These are phyloP conservation scores for Osmerus mordax DNA, from an alignment of 2,113 vertebrate species.

Conservation along the genomic window DNA sequence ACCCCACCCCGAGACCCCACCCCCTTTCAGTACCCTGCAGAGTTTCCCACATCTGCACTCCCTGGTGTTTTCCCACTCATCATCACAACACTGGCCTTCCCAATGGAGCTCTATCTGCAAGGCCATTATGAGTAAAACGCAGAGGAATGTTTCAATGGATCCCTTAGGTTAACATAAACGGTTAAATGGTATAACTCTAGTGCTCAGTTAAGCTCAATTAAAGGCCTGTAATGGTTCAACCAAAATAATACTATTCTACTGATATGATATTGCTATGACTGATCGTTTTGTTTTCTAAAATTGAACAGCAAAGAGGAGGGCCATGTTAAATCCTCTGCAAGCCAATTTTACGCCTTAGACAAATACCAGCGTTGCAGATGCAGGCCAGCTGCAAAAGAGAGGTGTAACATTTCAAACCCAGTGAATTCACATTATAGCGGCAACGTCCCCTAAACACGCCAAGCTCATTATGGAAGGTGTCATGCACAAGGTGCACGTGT, in stretches of 20 bases:
- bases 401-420: slow-evolving; percentile 87
- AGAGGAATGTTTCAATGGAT: slow-evolving; percentile 29
- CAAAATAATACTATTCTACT: neutral
- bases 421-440: slow-evolving; percentile 75
- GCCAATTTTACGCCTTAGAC: slow-evolving; percentile 80
- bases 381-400: slow-evolving; percentile 83
- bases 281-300: slow-evolving; percentile 52
- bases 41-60: slow-evolving; percentile 77
- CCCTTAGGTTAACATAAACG: neutral
- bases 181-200: neutral
- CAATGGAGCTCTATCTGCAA: slow-evolving; percentile 22
- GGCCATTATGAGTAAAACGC: slow-evolving; percentile 28
- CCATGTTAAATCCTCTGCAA: slow-evolving; percentile 26
- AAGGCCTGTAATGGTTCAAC: too few species aligned
- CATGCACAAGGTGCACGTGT: slow-evolving; percentile 39
- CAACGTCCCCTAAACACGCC: slow-evolving; percentile 65
- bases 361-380: slow-evolving; percentile 90
- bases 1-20: slow-evolving; percentile 43
- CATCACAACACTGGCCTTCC: slow-evolving; percentile 45
- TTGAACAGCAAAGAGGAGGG: slow-evolving; percentile 45
- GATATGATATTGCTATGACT: slow-evolving; percentile 34
- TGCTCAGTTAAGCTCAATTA: too few species aligned
- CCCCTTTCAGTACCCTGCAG: slow-evolving; percentile 63
- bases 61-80: slow-evolving; percentile 71
- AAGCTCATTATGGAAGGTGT: slow-evolving; percentile 67